Evolutionary conservation across 2,888 invertebrate species (phyloP).

Genomic region (Sinotaia quadrata): DNA sequence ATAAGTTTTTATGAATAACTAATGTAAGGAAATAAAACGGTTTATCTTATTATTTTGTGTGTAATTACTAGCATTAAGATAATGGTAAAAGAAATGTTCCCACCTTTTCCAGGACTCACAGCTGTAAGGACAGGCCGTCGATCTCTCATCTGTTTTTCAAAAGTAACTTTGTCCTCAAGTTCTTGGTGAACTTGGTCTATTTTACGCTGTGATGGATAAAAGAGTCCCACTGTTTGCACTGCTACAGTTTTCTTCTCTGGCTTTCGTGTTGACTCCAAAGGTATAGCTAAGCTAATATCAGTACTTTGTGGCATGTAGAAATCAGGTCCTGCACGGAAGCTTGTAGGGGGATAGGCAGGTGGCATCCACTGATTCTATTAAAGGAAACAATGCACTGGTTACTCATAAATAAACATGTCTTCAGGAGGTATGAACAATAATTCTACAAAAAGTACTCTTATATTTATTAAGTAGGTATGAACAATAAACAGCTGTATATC

Average conservation of each 20-base stretch:
- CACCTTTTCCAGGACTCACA: conserved; percentile 72
- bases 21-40: too few species aligned
- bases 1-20: too few species aligned
- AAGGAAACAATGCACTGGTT: background rate
- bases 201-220: conserved; percentile 69
- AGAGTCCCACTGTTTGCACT: conserved; percentile 72
- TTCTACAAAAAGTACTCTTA: too few species aligned
- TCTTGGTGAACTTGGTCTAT: conserved; percentile 61
- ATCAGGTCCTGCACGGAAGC: background rate
- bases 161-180: conserved; percentile 62
- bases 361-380: conserved; percentile 37
- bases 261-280: background rate
- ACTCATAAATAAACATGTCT: too few species aligned
- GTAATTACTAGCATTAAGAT: too few species aligned
- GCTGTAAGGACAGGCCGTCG: conserved; percentile 68
- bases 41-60: too few species aligned
- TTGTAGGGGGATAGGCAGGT: conserved; percentile 18
- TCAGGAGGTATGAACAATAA: too few species aligned
- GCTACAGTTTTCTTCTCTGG: conserved; percentile 37
- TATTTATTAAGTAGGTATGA: too few species aligned
- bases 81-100: background rate
- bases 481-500: too few species aligned
- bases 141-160: conserved; percentile 69
- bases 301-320: conserved; percentile 4
- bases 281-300: conserved; percentile 11